Evolutionary conservation across 2,888 invertebrate species (phyloP).

Genomic region (Leptopilina syphax): DNA sequence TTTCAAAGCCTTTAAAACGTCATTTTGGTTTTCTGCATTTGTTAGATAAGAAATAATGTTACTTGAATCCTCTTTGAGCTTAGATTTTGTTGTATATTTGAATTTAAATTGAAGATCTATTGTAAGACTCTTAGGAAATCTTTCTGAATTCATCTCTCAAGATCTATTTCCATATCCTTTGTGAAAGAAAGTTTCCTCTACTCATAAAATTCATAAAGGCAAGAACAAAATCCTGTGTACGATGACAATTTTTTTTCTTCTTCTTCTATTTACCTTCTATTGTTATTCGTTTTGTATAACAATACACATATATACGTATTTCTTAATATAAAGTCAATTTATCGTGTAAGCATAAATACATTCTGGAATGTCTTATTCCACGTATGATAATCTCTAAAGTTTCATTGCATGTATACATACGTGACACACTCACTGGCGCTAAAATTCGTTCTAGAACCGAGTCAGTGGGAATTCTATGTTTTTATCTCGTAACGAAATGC

Average conservation of each 20-base stretch:
- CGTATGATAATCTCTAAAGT: slow-evolving; percentile 15
- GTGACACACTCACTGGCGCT: slow-evolving; percentile 22
- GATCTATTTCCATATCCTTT: slow-evolving; percentile 14
- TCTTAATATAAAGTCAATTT: slow-evolving; percentile 13
- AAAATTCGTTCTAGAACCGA: slow-evolving; percentile 23
- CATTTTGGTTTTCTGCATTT: too few species aligned
- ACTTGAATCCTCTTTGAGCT: background rate
- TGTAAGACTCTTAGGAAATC: slow-evolving; percentile 3
- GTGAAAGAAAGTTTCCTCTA: slow-evolving; percentile 5
- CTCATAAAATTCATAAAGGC: slow-evolving; percentile 19
- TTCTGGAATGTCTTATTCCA: background rate
- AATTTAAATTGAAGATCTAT: slow-evolving; percentile 12
- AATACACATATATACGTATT: background rate
- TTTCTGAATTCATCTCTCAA: background rate
- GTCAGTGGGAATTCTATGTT: slow-evolving; percentile 18
- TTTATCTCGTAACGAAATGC: background rate
- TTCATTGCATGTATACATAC: background rate
- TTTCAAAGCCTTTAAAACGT: too few species aligned
- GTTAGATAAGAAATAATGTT: background rate
- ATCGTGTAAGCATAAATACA: background rate
- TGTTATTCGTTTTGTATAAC: slow-evolving; percentile 8
- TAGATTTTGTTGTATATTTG: slow-evolving; percentile 7
- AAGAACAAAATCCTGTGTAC: background rate
- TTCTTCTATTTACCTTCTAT: too few species aligned
- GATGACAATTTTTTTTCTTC: background rate